Evolutionary conservation across 2,888 invertebrate species (phyloP).

Genomic region (Congeria kusceri): DNA sequence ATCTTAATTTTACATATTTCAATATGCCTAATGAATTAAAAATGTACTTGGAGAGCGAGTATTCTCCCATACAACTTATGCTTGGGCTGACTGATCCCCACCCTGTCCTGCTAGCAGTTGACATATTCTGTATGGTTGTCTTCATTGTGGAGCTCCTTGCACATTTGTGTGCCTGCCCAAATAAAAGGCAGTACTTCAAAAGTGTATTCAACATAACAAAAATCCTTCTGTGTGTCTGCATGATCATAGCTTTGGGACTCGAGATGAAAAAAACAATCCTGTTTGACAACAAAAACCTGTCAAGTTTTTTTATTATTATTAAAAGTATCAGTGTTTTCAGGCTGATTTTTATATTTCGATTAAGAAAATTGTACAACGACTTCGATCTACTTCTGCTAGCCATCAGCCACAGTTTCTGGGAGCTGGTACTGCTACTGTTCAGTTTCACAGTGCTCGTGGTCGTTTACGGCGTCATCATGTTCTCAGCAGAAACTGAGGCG

Average conservation of each 20-base stretch:
- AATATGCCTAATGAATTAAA: neutral
- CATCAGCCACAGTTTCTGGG: constrained; percentile 65
- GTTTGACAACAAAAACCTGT: constrained; percentile 23
- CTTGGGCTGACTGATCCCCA: constrained; percentile 39
- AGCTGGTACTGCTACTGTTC: constrained; percentile 68
- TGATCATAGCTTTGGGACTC: constrained; percentile 57
- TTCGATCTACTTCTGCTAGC: constrained; percentile 72
- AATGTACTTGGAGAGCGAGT: constrained; percentile 12
- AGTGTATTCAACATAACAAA: constrained; percentile 68
- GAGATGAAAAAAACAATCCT: constrained; percentile 40
- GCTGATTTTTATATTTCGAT: constrained; percentile 69
- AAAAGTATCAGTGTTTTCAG: constrained; percentile 66
- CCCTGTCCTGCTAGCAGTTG: constrained; percentile 46
- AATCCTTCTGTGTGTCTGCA: constrained; percentile 58
- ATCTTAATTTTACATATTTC: neutral
- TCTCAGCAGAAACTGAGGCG: constrained; percentile 69
- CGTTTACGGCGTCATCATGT: constrained; percentile 73
- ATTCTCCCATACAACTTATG: neutral
- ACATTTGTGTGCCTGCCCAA: constrained; percentile 66
- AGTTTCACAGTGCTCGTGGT: constrained; percentile 69
- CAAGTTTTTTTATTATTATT: constrained; percentile 60
- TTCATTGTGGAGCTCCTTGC: constrained; percentile 72
- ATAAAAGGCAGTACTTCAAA: constrained; percentile 54
- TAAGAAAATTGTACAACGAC: constrained; percentile 70
- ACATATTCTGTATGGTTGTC: constrained; percentile 57